Base-by-base conservation (phyloP, 2,113 vertebrate genomes). In the Poecile atricapillus region DNA sequence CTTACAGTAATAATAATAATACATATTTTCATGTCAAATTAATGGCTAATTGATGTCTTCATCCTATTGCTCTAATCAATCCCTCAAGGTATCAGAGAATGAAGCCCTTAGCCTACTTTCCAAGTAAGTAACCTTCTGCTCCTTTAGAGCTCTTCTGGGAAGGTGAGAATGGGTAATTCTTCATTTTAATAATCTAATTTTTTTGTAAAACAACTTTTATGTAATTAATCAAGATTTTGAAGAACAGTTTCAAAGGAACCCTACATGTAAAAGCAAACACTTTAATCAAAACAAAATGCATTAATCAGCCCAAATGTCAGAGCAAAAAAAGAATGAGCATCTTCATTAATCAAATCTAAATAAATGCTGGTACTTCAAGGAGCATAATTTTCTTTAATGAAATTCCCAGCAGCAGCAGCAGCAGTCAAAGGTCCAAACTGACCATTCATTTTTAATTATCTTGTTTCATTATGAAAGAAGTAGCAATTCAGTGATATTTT, bases 331-430 rank as follows among this genome's bases (percentile, higher is more conserved):
- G 93, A 87, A 80, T 25, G 0, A 94, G 7, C 43, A 74, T 69
- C 46, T 62, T 94, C 63, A 77, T 85, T 93, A 94, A 95, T 90
- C 59, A 88, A 79, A 87, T n/a, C 22, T 62, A 94, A 91, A 70
- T 44, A 94, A 85, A 83, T 47, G 19, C 25, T 87, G 55, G 58
- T 75, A 62, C 47, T 95, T 71, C 59, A 95, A 85, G 59, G 2
- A 85, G 19, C 53, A 35, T 69, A 62, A 77, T 85, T 93, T 79
- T 87, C 35, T 83, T 58, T 47, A 88, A 83, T 55, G 46, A 50
- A 88, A 63, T 44, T 53, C 27, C 39, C 67, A 81, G 15, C 47
- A 83, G 75, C 60, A 89, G 75, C 60, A 89, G 39, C 55, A 90
- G 55, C 67, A 88, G 50, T 71, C 58, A 70, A 37, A 83, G 43